Conservation (phyloP, 2,888 invertebrate species). For the Heterodera filipjevi region DNA sequence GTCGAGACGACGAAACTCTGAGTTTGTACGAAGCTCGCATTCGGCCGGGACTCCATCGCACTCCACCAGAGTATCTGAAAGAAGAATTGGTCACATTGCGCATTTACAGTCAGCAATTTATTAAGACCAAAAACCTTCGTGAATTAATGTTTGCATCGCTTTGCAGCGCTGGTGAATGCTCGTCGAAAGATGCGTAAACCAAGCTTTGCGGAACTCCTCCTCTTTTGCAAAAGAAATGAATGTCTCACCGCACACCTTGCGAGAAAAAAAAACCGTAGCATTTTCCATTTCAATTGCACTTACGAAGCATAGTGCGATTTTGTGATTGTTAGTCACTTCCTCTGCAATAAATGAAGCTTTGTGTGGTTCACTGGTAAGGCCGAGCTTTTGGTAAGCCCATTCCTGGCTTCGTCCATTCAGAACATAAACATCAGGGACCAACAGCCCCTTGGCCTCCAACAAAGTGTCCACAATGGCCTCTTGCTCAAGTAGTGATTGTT, state of each 20-base stretch:
- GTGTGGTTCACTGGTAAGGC: slow-evolving; percentile 12
- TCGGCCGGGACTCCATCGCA: slow-evolving; percentile 18
- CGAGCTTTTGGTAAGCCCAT: slow-evolving; percentile 27
- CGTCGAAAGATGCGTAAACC: slow-evolving; percentile 27
- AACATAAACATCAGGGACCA: slow-evolving; percentile 29
- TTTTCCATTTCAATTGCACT: neutral
- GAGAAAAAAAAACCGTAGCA: neutral
- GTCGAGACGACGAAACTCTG: neutral
- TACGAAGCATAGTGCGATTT: slow-evolving; percentile 28
- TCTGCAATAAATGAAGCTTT: slow-evolving; percentile 15
- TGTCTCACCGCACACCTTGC: slow-evolving; percentile 24
- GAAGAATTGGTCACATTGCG: neutral
- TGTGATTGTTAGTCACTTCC: slow-evolving; percentile 22
- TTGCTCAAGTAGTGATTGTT: slow-evolving; percentile 25
- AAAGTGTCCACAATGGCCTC: slow-evolving; percentile 19
- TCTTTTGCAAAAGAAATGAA: slow-evolving; percentile 25
- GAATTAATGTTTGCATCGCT: slow-evolving; percentile 15
- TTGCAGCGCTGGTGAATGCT: slow-evolving; percentile 21
- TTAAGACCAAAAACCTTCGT: slow-evolving; percentile 6
- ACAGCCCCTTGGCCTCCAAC: slow-evolving; percentile 16
- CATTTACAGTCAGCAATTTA: neutral
- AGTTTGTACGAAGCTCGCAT: neutral
- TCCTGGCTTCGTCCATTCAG: slow-evolving; percentile 4
- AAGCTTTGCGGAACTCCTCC: slow-evolving; percentile 23
- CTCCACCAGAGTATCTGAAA: neutral